Evolutionary conservation across 2,797 vertebrate genomes (phyloP).

Genomic region (Alca torda): DNA sequence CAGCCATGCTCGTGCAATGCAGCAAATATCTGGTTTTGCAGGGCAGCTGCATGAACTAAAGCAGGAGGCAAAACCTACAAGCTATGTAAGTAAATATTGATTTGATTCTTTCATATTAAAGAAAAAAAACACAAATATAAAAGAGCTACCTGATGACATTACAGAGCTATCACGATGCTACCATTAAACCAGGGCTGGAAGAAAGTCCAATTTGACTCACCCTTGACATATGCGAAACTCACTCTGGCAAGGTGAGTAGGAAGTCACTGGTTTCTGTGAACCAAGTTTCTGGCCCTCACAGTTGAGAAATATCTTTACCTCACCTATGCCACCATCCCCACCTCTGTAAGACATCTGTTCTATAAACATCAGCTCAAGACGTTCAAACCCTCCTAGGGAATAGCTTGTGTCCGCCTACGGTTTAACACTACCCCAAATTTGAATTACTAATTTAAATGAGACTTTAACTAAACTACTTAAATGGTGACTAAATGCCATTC

Average conservation of each 20-base stretch:
- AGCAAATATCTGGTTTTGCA: background rate
- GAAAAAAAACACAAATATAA: background rate
- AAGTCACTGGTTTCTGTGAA: background rate
- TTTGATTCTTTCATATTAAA: background rate
- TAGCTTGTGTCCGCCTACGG: background rate
- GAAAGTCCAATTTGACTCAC: background rate
- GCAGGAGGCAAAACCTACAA: background rate
- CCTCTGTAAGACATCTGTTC: background rate
- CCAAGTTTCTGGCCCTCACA: background rate
- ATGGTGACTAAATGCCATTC: constrained; percentile 39
- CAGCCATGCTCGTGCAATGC: rapidly evolving
- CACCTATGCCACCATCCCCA: background rate
- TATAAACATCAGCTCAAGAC: background rate
- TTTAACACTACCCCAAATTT: constrained; percentile 22
- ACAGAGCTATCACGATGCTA: background rate
- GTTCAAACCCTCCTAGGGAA: background rate
- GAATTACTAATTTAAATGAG: constrained; percentile 55
- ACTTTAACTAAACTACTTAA: constrained; percentile 61
- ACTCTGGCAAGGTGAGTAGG: background rate
- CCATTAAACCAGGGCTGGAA: background rate
- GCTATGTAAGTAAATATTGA: background rate
- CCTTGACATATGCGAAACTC: background rate
- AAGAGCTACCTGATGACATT: background rate
- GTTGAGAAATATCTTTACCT: background rate
- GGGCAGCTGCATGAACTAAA: background rate